These are phyloP conservation scores for Leucoraja ocellata DNA, from an alignment of 2,797 vertebrate genomes.

Conservation along the genomic window DNA sequence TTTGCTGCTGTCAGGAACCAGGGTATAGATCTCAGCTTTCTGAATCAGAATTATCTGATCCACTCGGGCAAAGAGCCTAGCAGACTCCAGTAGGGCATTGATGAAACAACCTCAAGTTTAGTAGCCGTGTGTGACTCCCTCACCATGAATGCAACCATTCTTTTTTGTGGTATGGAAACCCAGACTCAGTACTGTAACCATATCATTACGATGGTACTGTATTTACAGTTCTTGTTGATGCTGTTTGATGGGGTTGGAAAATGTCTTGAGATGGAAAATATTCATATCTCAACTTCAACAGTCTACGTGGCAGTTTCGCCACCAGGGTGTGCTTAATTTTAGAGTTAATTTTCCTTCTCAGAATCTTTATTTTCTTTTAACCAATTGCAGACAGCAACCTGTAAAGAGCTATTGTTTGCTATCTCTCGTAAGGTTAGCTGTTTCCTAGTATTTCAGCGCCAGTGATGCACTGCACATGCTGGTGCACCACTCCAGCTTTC, in stretches of 20 bases:
- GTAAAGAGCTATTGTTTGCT: background rate
- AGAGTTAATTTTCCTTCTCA: background rate
- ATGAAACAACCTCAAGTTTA: background rate
- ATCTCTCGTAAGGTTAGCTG: background rate
- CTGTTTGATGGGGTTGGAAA: background rate
- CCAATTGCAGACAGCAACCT: background rate
- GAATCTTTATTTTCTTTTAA: background rate
- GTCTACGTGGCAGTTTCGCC: background rate
- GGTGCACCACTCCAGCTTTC: background rate
- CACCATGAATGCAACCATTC: background rate
- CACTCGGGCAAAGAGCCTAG: background rate
- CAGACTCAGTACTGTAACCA: background rate
- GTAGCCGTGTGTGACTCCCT: background rate
- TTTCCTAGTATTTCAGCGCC: background rate
- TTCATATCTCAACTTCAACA: background rate
- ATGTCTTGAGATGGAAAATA: background rate
- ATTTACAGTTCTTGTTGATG: background rate
- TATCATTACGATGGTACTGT: background rate
- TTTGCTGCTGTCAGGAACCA: background rate
- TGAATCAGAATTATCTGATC: background rate
- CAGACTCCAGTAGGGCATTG: background rate
- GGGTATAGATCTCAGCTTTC: background rate
- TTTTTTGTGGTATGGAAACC: background rate
- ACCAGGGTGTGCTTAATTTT: background rate
- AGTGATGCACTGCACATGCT: background rate